Base-by-base conservation (phyloP, 2,888 invertebrate species). In the Pasiphila rectangulata region DNA sequence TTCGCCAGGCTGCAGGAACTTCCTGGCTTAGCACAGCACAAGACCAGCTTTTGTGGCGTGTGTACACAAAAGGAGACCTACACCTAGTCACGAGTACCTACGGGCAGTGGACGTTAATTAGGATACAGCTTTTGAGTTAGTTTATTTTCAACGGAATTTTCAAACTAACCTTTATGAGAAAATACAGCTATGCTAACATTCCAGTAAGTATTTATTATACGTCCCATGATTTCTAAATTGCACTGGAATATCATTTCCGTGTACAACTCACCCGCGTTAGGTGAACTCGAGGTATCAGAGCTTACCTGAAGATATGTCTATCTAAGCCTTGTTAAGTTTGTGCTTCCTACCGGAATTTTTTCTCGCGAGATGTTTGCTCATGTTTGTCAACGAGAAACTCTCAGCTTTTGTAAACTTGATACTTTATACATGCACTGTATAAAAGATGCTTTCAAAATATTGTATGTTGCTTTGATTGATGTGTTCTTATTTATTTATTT, bases 281-380 rank as follows among this genome's bases (percentile, higher is more conserved):
- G 45, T 37, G 48, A 57, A 43, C 42, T 39, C 27, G 36, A 59
- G 52, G 55, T 53, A 59, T 61, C 52, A 50, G 59, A 63, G 56
- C 56, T 59, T 63, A 60, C 62, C 52, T 59, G 62, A 61, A 63
- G 64, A 65, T 62, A 63, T 65, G 68, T 67, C 64, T 65, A 67
- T 71, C 66, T 70, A 67, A 69, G 69, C 61, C 75, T 79, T 75
- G 79, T 79, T 79, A 79, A 77, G 76, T 79, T 69, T 75, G 77
- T 75, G 73, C 74, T 69, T 43, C 63, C 74, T 73, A 52, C 71
- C 60, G 75, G 76, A 76, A 79, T 75, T 56, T 61, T 60, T 63
- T 64, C 54, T 51, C 57, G 54, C 58, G 51, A 60, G 56, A 49
- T 53, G 51, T 51, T 48, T 47, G 42, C 55, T 51, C 52, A 64